Evolutionary conservation across 1,140 invertebrate genomes (phyloP).

Genomic region (Drosophila ananassae): DNA sequence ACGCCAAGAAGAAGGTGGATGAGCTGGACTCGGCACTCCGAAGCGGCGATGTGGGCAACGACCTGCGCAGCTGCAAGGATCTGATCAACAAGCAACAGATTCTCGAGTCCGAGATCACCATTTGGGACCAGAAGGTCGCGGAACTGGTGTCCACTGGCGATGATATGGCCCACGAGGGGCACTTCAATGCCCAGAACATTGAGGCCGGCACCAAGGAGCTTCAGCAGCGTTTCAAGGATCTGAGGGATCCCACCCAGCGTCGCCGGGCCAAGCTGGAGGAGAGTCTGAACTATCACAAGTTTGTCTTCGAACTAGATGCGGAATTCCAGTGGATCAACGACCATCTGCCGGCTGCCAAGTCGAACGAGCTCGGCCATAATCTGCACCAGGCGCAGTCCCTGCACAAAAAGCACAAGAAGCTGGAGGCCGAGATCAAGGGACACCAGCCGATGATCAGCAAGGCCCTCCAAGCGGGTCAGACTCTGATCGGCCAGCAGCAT

Average conservation of each 20-base stretch:
- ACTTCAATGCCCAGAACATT: constrained; percentile 96
- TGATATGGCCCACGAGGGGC: constrained; percentile 95
- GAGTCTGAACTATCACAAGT: constrained; percentile 93
- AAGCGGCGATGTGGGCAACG: constrained; percentile 92
- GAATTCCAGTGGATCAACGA: constrained; percentile 98
- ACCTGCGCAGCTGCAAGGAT: constrained; percentile 94
- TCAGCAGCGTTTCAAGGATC: constrained; percentile 87
- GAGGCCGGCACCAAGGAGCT: constrained; percentile 91
- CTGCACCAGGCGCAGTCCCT: constrained; percentile 96
- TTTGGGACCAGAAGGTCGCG: constrained; percentile 91
- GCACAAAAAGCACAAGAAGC: constrained; percentile 96
- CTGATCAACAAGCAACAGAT: constrained; percentile 93
- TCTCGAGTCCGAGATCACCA: constrained; percentile 91
- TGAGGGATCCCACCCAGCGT: constrained; percentile 87
- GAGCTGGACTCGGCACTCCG: constrained; percentile 91
- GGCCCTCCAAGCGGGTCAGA: constrained; percentile 89
- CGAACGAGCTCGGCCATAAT: constrained; percentile 91
- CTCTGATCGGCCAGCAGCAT: constrained; percentile 89
- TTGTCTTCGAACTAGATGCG: constrained; percentile 96
- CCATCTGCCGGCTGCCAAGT: constrained; percentile 91
- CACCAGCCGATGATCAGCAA: constrained; percentile 93
- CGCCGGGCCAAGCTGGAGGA: constrained; percentile 93
- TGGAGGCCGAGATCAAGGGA: constrained; percentile 93
- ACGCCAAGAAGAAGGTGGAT: constrained; percentile 91
- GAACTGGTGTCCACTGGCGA: constrained; percentile 92